A percentile compares a stretch with the other conserved stretches of the same genome.
Evolutionary conservation across 1,140 invertebrate genomes (phyloP).

Genomic region (Leucophenga varia): DNA sequence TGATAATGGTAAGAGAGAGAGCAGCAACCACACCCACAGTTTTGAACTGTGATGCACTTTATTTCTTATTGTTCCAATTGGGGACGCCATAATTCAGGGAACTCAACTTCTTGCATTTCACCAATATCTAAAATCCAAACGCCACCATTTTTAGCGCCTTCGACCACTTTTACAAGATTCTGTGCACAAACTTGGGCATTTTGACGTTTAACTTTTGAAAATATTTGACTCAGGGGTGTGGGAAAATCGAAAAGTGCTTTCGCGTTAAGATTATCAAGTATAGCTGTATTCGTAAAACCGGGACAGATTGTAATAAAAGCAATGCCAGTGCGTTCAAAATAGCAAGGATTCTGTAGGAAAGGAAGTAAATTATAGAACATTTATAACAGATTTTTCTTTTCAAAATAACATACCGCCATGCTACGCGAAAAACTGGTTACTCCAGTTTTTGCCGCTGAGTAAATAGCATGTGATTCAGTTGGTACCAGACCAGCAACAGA

Average conservation of each 20-base stretch:
- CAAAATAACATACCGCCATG: conserved; percentile 23
- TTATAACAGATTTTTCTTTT: not conserved
- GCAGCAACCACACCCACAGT: too few relatives aligned
- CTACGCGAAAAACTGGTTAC: conserved; percentile 56
- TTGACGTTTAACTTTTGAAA: conserved; percentile 24
- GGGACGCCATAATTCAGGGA: conserved; percentile 1
- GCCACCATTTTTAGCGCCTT: conserved; percentile 31
- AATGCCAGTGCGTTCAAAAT: conserved; percentile 24
- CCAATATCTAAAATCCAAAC: conserved; percentile 35
- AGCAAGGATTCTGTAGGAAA: conserved; percentile 23
- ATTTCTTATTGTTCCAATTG: too few relatives aligned
- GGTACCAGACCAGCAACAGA: conserved; percentile 62
- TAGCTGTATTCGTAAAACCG: conserved; percentile 36
- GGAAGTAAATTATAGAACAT: too few relatives aligned
- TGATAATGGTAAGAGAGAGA: too few relatives aligned
- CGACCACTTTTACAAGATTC: conserved; percentile 33
- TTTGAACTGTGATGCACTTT: too few relatives aligned
- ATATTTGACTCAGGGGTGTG: conserved; percentile 19
- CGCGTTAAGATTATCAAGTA: conserved; percentile 24
- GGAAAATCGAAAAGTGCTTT: conserved; percentile 30
- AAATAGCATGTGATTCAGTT: conserved; percentile 44
- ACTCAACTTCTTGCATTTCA: conserved; percentile 16
- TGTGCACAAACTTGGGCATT: conserved; percentile 25
- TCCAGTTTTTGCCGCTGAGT: conserved; percentile 58
- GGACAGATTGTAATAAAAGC: conserved; percentile 46